phyloP scores from a whole-genome alignment of 1,140 invertebrate species.

The Apolygus lucorum region DNA sequence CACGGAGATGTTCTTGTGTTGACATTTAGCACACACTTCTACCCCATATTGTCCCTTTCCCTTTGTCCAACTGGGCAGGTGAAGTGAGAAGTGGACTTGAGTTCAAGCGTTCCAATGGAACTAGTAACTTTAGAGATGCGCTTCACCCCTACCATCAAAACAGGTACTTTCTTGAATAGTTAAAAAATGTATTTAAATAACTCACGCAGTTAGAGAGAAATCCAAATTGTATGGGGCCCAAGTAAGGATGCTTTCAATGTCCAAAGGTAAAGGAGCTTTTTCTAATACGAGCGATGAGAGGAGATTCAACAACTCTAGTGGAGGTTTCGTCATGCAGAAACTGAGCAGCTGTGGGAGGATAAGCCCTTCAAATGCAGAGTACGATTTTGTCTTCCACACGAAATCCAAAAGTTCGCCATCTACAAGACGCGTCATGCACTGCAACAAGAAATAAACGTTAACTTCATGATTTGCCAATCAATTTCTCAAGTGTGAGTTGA shows the following conservation, averaged over 20 bases:
- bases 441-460: conserved; percentile 20
- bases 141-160: too few species aligned
- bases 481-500: background rate
- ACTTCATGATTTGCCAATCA: background rate
- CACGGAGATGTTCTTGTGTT: too few species aligned
- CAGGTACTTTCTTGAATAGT: too few species aligned
- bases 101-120: too few species aligned
- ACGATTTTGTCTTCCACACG: conserved; percentile 53
- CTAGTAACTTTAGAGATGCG: too few species aligned
- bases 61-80: too few species aligned
- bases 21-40: too few species aligned
- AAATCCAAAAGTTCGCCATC: conserved; percentile 42
- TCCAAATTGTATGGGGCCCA: conserved; percentile 23
- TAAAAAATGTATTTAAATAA: too few species aligned
- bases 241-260: conserved; percentile 14
- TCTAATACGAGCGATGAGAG: conserved; percentile 54
- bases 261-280: conserved; percentile 23
- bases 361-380: conserved; percentile 60
- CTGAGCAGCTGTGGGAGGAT: conserved; percentile 59
- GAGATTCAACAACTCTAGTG: conserved; percentile 45
- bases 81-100: too few species aligned
- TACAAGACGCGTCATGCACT: conserved; percentile 25
- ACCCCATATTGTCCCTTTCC: too few species aligned
- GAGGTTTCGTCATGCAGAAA: conserved; percentile 45
- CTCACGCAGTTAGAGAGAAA: too few species aligned